Evolutionary conservation across 2,888 invertebrate genomes (phyloP).

Genomic region (Tetanocera ferruginea): DNA sequence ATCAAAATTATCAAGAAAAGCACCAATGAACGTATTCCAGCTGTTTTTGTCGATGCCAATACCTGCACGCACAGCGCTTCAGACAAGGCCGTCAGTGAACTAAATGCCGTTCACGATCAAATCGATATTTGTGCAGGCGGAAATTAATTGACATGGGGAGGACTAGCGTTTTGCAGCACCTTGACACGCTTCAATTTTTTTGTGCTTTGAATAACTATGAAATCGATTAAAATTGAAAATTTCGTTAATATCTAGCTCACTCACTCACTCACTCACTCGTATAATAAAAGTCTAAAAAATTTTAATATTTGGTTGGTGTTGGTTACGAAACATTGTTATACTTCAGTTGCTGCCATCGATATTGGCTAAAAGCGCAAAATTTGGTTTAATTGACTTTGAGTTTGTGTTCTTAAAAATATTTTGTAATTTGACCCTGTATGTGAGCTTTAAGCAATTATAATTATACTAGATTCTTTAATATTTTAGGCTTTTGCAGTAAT

Average conservation of each 20-base stretch:
- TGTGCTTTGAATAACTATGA: background rate
- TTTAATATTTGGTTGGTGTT: no score
- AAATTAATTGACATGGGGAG: background rate
- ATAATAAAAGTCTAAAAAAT: background rate
- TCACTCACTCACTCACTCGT: background rate
- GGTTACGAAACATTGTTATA: no score
- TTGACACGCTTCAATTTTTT: no score
- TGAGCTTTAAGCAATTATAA: background rate
- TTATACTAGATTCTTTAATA: background rate
- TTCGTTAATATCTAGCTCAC: background rate
- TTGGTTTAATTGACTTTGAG: background rate
- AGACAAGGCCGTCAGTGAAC: constrained; percentile 50
- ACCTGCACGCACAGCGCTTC: constrained; percentile 55
- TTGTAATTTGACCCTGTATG: background rate
- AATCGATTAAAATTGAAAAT: background rate
- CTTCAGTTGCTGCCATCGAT: no score
- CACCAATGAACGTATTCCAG: constrained; percentile 56
- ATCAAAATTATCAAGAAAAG: constrained; percentile 55
- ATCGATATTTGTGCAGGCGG: constrained; percentile 52
- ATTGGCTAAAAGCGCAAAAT: background rate
- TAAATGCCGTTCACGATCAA: constrained; percentile 48
- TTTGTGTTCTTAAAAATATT: background rate
- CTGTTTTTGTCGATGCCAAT: constrained; percentile 53
- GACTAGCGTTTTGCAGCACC: no score
- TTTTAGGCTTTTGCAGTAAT: background rate